Base-by-base conservation (phyloP, 2,888 invertebrate genomes). In the Sipha maydis region DNA sequence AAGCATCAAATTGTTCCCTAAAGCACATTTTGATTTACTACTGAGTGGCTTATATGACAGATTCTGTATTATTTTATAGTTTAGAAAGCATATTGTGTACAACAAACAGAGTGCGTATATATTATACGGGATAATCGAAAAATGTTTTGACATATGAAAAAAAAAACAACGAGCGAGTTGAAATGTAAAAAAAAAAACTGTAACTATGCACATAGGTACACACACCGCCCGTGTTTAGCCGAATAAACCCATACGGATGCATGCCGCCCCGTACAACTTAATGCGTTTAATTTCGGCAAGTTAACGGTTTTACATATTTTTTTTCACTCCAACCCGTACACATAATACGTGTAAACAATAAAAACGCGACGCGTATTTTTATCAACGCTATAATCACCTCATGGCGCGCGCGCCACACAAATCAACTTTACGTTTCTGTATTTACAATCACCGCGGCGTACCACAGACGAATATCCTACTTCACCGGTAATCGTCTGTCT, bases 11-110 rank as follows among this genome's bases (percentile, higher is more conserved):
- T 88, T 80, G 86, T 79, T 80, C 86, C 86, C 86, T 61, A 31
- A 88, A 88, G 73, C 61, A 61, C 86, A 88, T 88, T 88, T 88
- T 88, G 80, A 88, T 88, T 88, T 88, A 88, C 86, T 80, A 80
- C 86, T 25, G 75, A 56, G 78, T 85, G 71, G 67, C 79, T 79
- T 79, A 79, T 79, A 69, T 38, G 85, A 85, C 85, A 56, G 54
- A 71, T 71, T 73, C 85, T 73, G 48, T 48, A 85, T 85, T 85
- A 85, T 85, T 85, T 85, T 79, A 85, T 79, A 79, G 79, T 54
- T 54, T 48, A 34, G 17, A 54, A 69, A 61, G 34, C 56, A 41
- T 48, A 25, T 67, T 61, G 73, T 73, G n/a, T 31, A 83, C 83
- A 73, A 54, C 54, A 83, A 83, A 83, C 83, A 54, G 17, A 21